Base-by-base conservation (phyloP, 2,888 invertebrate species). In the Folsomia candida region DNA sequence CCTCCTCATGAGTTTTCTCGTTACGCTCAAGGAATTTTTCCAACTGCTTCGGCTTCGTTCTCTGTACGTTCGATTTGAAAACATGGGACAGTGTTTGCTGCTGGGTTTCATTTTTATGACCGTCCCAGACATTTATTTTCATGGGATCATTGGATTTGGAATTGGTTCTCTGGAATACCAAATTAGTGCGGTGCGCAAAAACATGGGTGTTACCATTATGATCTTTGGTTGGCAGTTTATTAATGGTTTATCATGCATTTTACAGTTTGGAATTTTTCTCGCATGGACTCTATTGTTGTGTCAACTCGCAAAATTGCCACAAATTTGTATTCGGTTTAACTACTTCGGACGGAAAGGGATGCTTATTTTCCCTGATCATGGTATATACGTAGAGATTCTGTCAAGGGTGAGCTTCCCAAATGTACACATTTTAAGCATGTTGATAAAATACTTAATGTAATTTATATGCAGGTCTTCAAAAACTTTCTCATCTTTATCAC, bases 401-500 rank as follows among this genome's bases (percentile, higher is more conserved):
- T 62, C 70, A 2, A 67, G 73, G 51, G 65, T 65, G 27, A 47
- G 63, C 2, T 29, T n/a, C 3, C 18, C 22, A 18, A 11, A 47
- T 47, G 11, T 11, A 47, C 11, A 47, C 14, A 18, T 47, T 9
- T n/a, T n/a, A n/a, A n/a, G n/a, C n/a, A n/a, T n/a, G n/a, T n/a
- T n/a, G n/a, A n/a, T n/a, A n/a, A n/a, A n/a, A n/a, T n/a, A n/a
- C n/a, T n/a, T n/a, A n/a, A n/a, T n/a, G n/a, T n/a, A n/a, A 47
- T 47, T 47, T 47, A 11, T 47, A 47, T 61, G 54, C 51, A 58
- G 58, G 76, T 76, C 11, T 76, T 76, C 47, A 73, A 76, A 37
- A 76, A 76, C 25, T 76, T 76, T 28, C 58, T 76, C 14, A 61
- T 76, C 47, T 76, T 76, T 61, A 76, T 76, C 29, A 72, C 76